Conservation (phyloP, 2,113 vertebrate species). For the Podarcis cretensis region DNA sequence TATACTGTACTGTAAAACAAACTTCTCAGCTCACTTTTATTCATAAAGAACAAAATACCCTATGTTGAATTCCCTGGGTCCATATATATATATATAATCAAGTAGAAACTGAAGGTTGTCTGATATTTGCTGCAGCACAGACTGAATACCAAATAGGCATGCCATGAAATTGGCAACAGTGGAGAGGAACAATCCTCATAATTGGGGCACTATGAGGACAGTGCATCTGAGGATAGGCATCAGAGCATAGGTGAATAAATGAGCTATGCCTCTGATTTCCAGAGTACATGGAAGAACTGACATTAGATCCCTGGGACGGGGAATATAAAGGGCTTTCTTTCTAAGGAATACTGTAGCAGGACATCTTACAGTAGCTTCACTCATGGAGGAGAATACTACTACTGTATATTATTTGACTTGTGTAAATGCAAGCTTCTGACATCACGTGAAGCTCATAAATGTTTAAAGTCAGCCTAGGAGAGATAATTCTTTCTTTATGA, state of each 20-base stretch:
- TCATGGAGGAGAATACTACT: background rate
- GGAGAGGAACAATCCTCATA: background rate
- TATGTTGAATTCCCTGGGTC: rapidly evolving
- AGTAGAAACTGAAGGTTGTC: background rate
- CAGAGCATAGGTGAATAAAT: background rate
- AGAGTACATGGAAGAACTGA: background rate
- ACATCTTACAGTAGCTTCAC: rapidly evolving
- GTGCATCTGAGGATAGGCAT: no score
- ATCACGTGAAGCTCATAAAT: background rate
- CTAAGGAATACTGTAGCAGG: background rate
- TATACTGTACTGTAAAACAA: background rate
- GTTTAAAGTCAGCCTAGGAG: background rate
- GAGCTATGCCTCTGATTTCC: background rate
- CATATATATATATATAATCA: no score
- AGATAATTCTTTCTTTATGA: background rate
- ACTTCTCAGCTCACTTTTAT: background rate
- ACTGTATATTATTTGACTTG: background rate
- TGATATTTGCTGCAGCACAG: background rate
- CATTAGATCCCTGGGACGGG: background rate
- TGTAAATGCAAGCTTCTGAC: background rate
- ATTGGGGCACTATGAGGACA: no score
- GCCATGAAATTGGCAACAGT: background rate
- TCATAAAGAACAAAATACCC: rapidly evolving
- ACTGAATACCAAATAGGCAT: background rate
- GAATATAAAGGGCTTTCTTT: background rate